phyloP scores from a whole-genome alignment of 2,797 vertebrate genomes.

The Malurus leucopterus region DNA sequence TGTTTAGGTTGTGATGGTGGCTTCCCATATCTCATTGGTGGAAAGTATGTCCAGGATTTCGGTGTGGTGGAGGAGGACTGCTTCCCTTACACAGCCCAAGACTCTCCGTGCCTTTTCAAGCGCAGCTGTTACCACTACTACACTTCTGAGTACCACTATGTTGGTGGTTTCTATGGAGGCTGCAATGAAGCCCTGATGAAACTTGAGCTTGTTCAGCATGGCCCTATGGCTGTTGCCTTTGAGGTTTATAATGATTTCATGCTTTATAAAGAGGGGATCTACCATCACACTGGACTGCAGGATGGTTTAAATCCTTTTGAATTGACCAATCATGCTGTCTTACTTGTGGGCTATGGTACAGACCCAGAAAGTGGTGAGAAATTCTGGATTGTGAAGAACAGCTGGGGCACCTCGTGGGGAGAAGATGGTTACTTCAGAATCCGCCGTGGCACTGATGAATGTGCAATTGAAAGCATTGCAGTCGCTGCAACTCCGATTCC shows the following conservation, averaged over 20 bases:
- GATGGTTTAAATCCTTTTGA: slow-evolving; percentile 89
- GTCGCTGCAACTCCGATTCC: slow-evolving; percentile 82
- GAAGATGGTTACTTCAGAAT: slow-evolving; percentile 92
- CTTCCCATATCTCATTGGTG: slow-evolving; percentile 90
- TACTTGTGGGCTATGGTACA: slow-evolving; percentile 89
- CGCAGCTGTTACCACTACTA: slow-evolving; percentile 77
- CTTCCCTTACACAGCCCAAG: slow-evolving; percentile 81
- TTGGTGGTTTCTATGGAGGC: slow-evolving; percentile 93
- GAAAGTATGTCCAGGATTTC: slow-evolving; percentile 91
- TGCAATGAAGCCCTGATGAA: slow-evolving; percentile 93
- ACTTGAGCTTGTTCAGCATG: slow-evolving; percentile 84
- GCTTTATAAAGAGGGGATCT: slow-evolving; percentile 85
- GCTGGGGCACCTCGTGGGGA: slow-evolving; percentile 89
- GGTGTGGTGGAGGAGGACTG: slow-evolving; percentile 90
- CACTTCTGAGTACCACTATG: slow-evolving; percentile 84
- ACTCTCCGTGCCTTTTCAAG: slow-evolving; percentile 77
- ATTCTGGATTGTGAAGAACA: slow-evolving; percentile 96
- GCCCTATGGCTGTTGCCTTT: slow-evolving; percentile 86
- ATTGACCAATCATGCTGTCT: slow-evolving; percentile 91
- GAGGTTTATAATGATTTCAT: slow-evolving; percentile 92
- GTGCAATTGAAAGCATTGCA: slow-evolving; percentile 90
- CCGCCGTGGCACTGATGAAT: slow-evolving; percentile 88
- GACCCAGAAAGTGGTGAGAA: slow-evolving; percentile 79
- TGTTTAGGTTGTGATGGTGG: slow-evolving; percentile 89
- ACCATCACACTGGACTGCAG: slow-evolving; percentile 86